phyloP scores from a whole-genome alignment of 1,140 invertebrate genomes.

The Lutraria rhynchaena region DNA sequence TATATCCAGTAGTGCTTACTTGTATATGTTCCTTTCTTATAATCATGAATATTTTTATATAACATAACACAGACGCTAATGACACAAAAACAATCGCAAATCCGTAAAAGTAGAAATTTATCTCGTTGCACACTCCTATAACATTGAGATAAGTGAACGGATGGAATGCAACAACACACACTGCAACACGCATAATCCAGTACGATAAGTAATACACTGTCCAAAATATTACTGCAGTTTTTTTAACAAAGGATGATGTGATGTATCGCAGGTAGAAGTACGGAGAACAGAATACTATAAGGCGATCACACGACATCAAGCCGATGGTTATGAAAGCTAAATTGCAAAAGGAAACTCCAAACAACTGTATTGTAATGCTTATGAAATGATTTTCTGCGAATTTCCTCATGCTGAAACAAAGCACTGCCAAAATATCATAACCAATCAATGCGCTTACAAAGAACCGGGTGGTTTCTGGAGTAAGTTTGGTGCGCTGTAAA shows the following conservation, averaged over 20 bases:
- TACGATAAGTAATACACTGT: background rate
- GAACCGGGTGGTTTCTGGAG: slow-evolving; percentile 18
- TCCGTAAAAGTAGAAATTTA: background rate
- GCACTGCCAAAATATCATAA: slow-evolving; percentile 5
- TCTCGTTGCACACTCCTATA: background rate
- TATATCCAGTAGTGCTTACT: background rate
- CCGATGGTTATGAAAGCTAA: slow-evolving; percentile 15
- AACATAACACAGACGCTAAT: background rate
- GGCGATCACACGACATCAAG: slow-evolving; percentile 19
- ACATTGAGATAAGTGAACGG: background rate
- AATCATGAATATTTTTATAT: slow-evolving; percentile 17
- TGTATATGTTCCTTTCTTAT: background rate
- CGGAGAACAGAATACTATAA: slow-evolving; percentile 25
- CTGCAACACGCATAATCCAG: slow-evolving; percentile 1
- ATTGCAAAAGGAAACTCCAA: background rate
- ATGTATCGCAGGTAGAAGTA: slow-evolving; percentile 13
- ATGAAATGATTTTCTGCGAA: background rate
- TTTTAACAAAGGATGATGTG: background rate
- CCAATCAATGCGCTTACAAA: slow-evolving; percentile 4
- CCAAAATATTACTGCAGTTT: background rate
- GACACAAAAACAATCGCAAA: background rate
- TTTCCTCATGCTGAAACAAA: slow-evolving; percentile 3
- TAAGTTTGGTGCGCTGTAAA: background rate
- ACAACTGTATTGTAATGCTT: slow-evolving; percentile 1
- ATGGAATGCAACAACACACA: background rate